Evolutionary conservation across 2,888 invertebrate genomes (phyloP).

Genomic region (Drosophila antonietae): DNA sequence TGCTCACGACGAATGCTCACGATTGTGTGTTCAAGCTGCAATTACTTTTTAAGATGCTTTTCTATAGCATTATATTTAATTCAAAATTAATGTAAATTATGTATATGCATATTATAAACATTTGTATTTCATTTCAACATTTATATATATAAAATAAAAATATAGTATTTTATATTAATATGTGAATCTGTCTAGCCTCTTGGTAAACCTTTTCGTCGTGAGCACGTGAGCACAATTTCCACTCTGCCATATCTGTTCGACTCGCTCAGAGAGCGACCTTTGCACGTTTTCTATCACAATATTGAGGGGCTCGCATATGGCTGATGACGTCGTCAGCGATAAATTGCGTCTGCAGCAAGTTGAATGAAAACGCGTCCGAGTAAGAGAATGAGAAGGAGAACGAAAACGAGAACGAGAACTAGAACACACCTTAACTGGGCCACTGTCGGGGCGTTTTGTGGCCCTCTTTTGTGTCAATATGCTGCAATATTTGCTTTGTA

Average conservation of each 20-base stretch:
- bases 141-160: neutral
- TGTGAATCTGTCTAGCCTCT: too few relatives aligned
- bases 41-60: too few relatives aligned
- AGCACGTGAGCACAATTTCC: constrained; percentile 11
- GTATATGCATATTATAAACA: neutral
- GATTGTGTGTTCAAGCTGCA: neutral
- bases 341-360: constrained; percentile 26
- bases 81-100: neutral
- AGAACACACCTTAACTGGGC: constrained; percentile 55
- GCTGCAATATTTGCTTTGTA: constrained; percentile 40
- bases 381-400: constrained; percentile 29
- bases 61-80: neutral
- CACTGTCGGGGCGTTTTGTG: constrained; percentile 17
- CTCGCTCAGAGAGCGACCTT: constrained; percentile 22
- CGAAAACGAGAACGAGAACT: constrained; percentile 33
- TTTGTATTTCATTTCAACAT: too few relatives aligned
- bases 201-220: neutral
- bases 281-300: constrained; percentile 36
- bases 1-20: constrained; percentile 2
- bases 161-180: neutral
- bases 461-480: constrained; percentile 5
- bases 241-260: constrained; percentile 1
- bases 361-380: constrained; percentile 18
- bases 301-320: constrained; percentile 48
- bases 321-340: constrained; percentile 48